These are phyloP conservation scores for Polyergus mexicanus DNA, from an alignment of 1,140 invertebrate genomes.

Conservation along the genomic window DNA sequence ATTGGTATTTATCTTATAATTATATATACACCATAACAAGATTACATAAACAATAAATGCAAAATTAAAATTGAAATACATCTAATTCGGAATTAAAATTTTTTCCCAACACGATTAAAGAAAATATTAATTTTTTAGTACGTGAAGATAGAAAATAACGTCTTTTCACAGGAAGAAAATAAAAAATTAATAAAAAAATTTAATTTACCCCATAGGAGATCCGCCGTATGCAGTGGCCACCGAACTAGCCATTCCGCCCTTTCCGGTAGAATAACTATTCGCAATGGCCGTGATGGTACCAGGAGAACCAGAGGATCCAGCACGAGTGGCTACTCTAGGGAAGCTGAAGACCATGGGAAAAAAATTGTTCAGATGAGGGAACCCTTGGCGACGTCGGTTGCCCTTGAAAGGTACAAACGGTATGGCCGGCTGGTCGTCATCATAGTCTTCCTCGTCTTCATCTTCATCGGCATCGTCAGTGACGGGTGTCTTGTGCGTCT, in stretches of 20 bases:
- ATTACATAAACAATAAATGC: no score
- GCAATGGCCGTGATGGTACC: slow-evolving; percentile 86
- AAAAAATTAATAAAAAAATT: background rate
- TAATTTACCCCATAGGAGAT: slow-evolving; percentile 76
- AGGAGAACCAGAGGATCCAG: slow-evolving; percentile 75
- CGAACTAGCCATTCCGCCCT: slow-evolving; percentile 86
- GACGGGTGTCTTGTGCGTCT: slow-evolving; percentile 72
- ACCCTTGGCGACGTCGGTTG: slow-evolving; percentile 71
- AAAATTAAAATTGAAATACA: no score
- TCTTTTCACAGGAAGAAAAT: background rate
- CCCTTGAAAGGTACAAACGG: slow-evolving; percentile 77
- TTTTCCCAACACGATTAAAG: background rate
- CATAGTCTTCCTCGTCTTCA: slow-evolving; percentile 77
- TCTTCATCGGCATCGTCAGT: slow-evolving; percentile 71
- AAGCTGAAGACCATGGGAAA: slow-evolving; percentile 85
- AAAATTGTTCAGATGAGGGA: slow-evolving; percentile 81
- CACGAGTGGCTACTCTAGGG: slow-evolving; percentile 74
- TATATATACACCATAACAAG: no score
- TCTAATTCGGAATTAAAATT: background rate
- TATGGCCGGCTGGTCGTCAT: slow-evolving; percentile 72
- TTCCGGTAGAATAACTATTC: slow-evolving; percentile 87
- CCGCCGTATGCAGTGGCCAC: slow-evolving; percentile 86
- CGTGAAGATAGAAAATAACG: no score
- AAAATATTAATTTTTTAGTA: background rate
- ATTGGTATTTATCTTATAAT: background rate